phyloP scores from a whole-genome alignment of 2,113 vertebrate genomes.

The Candoia aspera region DNA sequence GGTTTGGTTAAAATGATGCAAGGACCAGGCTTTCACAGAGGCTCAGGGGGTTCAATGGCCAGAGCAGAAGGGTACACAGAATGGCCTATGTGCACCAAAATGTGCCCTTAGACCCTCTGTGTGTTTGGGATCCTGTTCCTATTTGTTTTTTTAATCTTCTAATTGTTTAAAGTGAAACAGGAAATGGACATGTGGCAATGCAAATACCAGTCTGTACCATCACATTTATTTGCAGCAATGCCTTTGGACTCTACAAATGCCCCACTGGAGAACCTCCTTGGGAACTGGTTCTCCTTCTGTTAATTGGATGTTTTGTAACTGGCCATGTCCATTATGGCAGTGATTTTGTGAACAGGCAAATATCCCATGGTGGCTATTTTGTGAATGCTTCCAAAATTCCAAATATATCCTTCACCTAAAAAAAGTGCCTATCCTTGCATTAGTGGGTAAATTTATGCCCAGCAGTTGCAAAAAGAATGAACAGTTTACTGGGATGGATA shows the following conservation, averaged over 20 bases:
- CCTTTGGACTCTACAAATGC: background rate
- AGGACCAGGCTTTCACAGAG: too few relatives aligned
- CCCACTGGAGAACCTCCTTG: background rate
- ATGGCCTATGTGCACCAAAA: background rate
- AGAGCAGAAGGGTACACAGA: background rate
- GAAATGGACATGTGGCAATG: background rate
- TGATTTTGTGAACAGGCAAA: background rate
- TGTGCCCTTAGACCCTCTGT: background rate
- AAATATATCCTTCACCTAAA: background rate
- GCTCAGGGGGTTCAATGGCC: too few relatives aligned
- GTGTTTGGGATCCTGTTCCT: background rate
- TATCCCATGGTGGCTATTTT: background rate
- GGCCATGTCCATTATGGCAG: background rate
- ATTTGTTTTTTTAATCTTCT: background rate
- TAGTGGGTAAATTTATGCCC: background rate
- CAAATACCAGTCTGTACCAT: background rate
- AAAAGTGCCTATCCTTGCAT: background rate
- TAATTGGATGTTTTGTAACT: background rate
- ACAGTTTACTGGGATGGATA: background rate
- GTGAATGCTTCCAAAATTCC: background rate
- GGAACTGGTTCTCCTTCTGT: background rate
- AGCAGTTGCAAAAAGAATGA: background rate
- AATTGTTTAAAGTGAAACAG: background rate
- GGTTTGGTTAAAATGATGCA: background rate
- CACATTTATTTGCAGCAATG: background rate